Base-by-base conservation (phyloP, 2,797 vertebrate species). In the Manis pentadactyla region DNA sequence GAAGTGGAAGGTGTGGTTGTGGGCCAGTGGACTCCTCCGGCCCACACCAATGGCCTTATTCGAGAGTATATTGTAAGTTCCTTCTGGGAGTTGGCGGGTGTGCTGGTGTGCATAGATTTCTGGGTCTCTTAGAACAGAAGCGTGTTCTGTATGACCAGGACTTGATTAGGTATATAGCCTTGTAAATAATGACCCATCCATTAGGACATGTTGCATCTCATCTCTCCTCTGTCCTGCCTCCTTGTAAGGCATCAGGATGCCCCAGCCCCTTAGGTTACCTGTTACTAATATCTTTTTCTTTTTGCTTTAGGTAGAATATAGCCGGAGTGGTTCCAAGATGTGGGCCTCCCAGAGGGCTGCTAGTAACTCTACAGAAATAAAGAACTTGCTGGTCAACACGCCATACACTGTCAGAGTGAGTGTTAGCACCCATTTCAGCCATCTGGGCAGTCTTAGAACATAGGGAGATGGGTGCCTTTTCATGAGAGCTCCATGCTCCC, bases 61-160 rank as follows among this genome's bases (percentile, higher is more conserved):
- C 99, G 99, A 86, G 99, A 99, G 82, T 99, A 99, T 97, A 99
- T 99, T 0, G 99, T 99, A 98, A 99, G 99, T 99, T 31, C 31
- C 75, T 95, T 46, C 1, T 0, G 0, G 0, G 23, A 27, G 23
- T 0, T 23, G 53, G 0, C 1, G 1, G 21, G 2, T 0, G 0
- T 5, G 17, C 8, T 0, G 25, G n/a, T 68, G 90, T 18, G 39
- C 7, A 0, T n/a, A 2, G 71, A 5, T n/a, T 61, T 42, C 59
- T 5, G 29, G 42, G 31, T 37, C 51, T 59, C 10, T 10, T n/a
- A 7, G 49, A 11, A 27, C 37, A 73, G 34, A 31, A 21, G 23
- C 1, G 1, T 3, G 8, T 34, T 42, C 31, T 87, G 3, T 61
- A 13, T 34, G 74, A 61, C 14, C 0, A 7, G 23, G 75, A 11